Evolutionary conservation across 1,140 invertebrate species (phyloP).

Genomic region (Trichogramma pretiosum): DNA sequence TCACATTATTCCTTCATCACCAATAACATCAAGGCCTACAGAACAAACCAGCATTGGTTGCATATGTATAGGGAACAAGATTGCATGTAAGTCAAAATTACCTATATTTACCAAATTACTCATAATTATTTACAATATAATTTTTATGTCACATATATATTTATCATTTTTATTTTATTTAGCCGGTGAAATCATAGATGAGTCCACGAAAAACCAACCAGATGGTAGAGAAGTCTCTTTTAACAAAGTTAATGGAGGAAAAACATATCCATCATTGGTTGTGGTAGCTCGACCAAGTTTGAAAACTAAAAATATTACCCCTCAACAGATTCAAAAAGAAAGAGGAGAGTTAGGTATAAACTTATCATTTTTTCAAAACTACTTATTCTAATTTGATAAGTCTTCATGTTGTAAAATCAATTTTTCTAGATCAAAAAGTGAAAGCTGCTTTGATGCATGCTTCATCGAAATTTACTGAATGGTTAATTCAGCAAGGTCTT

Average conservation of each 20-base stretch:
- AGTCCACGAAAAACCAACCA: slow-evolving; percentile 44
- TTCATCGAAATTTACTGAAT: slow-evolving; percentile 76
- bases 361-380: slow-evolving; percentile 1
- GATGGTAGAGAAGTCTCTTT: slow-evolving; percentile 65
- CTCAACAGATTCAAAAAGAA: slow-evolving; percentile 36
- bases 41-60: slow-evolving; percentile 61
- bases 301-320: slow-evolving; percentile 52
- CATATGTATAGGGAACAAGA: slow-evolving; percentile 50
- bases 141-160: background rate
- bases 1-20: too few relatives aligned
- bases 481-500: slow-evolving; percentile 76
- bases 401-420: background rate
- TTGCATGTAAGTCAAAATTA: slow-evolving; percentile 31
- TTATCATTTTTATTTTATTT: slow-evolving; percentile 2
- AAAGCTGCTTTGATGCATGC: slow-evolving; percentile 70
- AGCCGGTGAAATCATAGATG: slow-evolving; percentile 40
- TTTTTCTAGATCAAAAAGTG: slow-evolving; percentile 56
- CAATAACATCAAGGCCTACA: slow-evolving; percentile 45
- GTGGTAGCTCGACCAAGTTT: slow-evolving; percentile 71
- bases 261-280: slow-evolving; percentile 75
- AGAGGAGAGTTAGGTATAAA: slow-evolving; percentile 43
- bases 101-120: background rate
- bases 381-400: background rate
- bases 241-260: slow-evolving; percentile 68
- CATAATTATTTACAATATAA: background rate